Percentiles rank a stretch among this genome's conserved stretches.
phyloP scores from a whole-genome alignment of 2,888 invertebrate species.

The Heterodera filipjevi region DNA sequence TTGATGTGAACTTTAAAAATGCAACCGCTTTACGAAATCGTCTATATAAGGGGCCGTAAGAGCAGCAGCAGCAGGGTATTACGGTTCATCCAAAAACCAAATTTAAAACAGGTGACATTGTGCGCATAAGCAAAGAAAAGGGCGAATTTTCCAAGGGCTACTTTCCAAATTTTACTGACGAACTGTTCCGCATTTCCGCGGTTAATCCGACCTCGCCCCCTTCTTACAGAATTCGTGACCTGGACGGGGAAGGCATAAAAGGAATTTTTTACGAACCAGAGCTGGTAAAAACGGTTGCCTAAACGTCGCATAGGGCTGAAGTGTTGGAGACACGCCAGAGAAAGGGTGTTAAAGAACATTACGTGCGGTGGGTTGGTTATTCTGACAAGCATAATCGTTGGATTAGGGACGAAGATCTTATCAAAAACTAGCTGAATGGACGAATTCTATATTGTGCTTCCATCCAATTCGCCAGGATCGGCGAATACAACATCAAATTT shows the following conservation, averaged over 20 bases:
- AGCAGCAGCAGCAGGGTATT: no score
- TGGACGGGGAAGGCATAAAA: not conserved
- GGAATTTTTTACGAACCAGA: slow-evolving; percentile 14
- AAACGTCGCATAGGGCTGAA: not conserved
- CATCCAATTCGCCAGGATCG: not conserved
- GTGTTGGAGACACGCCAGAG: not conserved
- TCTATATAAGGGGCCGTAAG: no score
- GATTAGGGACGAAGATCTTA: not conserved
- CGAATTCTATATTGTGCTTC: not conserved
- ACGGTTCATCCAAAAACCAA: no score
- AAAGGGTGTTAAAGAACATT: slow-evolving; percentile 15
- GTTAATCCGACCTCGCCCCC: not conserved
- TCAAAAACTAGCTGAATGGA: not conserved
- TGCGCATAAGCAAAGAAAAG: slow-evolving; percentile 16
- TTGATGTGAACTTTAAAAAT: not conserved
- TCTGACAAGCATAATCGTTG: slow-evolving; percentile 4
- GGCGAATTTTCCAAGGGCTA: not conserved
- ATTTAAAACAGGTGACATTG: not conserved
- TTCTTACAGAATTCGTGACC: not conserved
- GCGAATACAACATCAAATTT: not conserved
- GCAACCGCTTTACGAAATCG: not conserved
- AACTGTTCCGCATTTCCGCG: not conserved
- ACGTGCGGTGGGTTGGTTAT: not conserved
- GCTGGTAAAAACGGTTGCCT: not conserved
- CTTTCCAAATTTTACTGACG: not conserved